Evolutionary conservation across 2,113 vertebrate species (phyloP), one percentile per base, ranked within the genome.

Genomic region (Aleadryas rufinucha): DNA sequence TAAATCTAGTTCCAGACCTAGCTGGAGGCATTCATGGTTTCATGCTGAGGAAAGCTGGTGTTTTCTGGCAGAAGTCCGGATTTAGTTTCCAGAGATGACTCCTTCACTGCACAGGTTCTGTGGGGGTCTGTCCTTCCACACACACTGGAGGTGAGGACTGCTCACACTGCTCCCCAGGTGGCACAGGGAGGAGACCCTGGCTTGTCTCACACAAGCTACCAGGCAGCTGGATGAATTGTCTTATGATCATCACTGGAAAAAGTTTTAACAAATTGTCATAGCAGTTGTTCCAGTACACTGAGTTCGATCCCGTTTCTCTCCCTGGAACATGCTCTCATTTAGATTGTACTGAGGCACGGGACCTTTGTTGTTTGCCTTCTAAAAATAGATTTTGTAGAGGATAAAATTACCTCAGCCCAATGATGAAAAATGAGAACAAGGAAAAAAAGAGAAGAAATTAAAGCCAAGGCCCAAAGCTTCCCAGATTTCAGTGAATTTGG

Each of bases 221-320:
- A 42, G 70, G 66, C 68, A 93, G 28, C 88, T 90, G 87, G 44
- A 45, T 44, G 59, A 90, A 61, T 75, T 93, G 65, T 77, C 77
- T 91, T 89, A 80, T 2, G 83, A 39, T 93, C 52, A 30, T 87
- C 89, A 68, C 64, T 90, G 84, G 79, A 95, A 83, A 56, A 90
- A 94, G 89, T 95, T 95, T 91, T 95, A 94, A 82, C 85, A 84
- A 95, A 91, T 89, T 94, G 89, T 85, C 93, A 28, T 88, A 93
- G 92, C 69, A 37, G 93, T 87, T 96, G 90, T 96, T 96, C 89
- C 95, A 94, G 76, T 81, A 96, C 94, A 47, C 64, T 84, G 91
- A 72, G 81, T 96, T 96, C 2, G 3, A 65, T 92, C 80, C 88
- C 7, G 0, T 90, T 96, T 89, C 82, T 87, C 69, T 97, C 83